Evolutionary conservation across 2,797 vertebrate genomes (phyloP).

Genomic region (Alauda arvensis): DNA sequence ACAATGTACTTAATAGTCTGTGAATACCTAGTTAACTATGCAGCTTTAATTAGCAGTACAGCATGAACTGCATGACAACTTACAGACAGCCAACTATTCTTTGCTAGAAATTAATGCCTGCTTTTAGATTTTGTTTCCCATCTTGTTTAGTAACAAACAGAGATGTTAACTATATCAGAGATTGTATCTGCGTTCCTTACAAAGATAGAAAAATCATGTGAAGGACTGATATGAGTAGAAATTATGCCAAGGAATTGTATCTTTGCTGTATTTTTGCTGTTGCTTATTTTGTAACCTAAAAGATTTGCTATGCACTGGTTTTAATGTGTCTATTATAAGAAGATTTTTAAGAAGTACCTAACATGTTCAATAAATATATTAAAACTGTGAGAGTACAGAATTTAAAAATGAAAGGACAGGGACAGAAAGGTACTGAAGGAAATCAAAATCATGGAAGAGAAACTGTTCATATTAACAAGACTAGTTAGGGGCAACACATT

Average conservation of each 20-base stretch:
- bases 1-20: background rate
- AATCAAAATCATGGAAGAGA: background rate
- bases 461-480: background rate
- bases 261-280: background rate
- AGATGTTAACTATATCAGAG: background rate
- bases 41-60: background rate
- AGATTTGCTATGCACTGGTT: background rate
- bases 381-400: background rate
- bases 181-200: background rate
- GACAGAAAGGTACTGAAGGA: background rate
- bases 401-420: background rate
- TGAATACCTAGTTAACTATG: background rate
- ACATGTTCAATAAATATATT: background rate
- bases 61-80: background rate
- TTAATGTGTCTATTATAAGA: background rate
- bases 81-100: background rate
- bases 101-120: background rate
- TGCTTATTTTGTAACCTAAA: background rate
- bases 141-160: constrained; percentile 11
- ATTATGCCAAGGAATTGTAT: background rate
- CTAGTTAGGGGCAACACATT: background rate
- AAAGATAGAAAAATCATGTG: background rate
- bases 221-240: background rate
- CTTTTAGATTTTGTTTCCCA: constrained; percentile 4
- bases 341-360: background rate